Percentiles rank a stretch among this genome's conserved stretches.
Evolutionary conservation across 2,797 vertebrate species (phyloP).

Genomic region (Falco naumanni): DNA sequence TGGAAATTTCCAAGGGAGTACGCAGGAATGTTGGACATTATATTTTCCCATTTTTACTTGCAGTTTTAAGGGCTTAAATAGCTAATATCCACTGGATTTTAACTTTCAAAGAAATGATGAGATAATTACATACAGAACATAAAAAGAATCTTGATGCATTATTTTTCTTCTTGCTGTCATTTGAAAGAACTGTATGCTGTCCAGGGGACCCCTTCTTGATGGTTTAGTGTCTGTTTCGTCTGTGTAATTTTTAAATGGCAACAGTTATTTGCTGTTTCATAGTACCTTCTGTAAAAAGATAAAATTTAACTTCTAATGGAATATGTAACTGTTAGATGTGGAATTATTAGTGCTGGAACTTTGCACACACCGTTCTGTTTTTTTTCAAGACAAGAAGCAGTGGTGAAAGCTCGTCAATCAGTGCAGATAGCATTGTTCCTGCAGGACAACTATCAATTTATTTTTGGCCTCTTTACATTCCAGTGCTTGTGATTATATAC

Average conservation of each 20-base stretch:
- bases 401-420: slow-evolving; percentile 55
- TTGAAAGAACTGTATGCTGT: not conserved
- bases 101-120: not conserved
- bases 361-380: not conserved
- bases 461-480: slow-evolving; percentile 68
- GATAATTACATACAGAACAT: not conserved
- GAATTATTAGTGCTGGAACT: not conserved
- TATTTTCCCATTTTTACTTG: slow-evolving; percentile 29
- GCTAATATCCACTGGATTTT: not conserved
- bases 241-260: not conserved
- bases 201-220: not conserved
- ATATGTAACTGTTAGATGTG: not conserved
- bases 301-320: not conserved
- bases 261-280: not conserved
- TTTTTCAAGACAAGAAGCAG: slow-evolving; percentile 55
- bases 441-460: slow-evolving; percentile 31
- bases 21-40: slow-evolving; percentile 27
- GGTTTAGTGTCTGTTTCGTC: not conserved
- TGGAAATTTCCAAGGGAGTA: slow-evolving; percentile 72
- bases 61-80: slow-evolving; percentile 8
- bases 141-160: not conserved
- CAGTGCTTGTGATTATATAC: slow-evolving; percentile 45
- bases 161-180: not conserved
- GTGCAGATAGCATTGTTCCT: slow-evolving; percentile 55
- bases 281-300: not conserved